Evolutionary conservation across 1,140 invertebrate species (phyloP), one percentile per base, ranked within the genome.

Genomic region (Neuroterus valhalla): DNA sequence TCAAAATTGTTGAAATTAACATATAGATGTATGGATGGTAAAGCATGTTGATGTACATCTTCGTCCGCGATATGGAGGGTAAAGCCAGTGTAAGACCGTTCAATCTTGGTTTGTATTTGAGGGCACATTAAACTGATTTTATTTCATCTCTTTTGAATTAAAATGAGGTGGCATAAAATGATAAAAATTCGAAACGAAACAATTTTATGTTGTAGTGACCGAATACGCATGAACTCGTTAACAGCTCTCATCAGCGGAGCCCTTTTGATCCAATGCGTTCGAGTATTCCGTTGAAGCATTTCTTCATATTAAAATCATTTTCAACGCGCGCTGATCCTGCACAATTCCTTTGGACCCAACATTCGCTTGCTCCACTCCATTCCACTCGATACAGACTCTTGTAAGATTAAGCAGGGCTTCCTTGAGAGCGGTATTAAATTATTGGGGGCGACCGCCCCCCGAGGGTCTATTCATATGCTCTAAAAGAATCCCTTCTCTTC

Each of bases 391-490:
- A 82, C 76, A 81, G 78, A 82, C 75, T 84, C 79, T 81, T 82
- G 78, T 72, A 66, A 79, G 77, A 77, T 72, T 78, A 83, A 76
- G 70, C 83, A 79, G 77, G 73, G 77, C 78, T 77, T 82, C 83
- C 84, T 79, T 82, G 81, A 78, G 80, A 73, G 75, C 78, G 78
- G 83, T 87, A 88, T 87, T 88, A 84, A 86, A 87, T 86, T 87
- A 88, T 86, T 77, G 80, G 73, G 80, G 81, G 80, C 81, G 78
- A 76, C 72, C 78, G 75, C 76, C 69, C 80, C 81, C 78, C 71
- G 84, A 84, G 80, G 81, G 76, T 85, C 74, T 72, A 82, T 82
- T 83, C 84, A 86, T 83, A 82, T 85, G 83, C 86, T 86, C 82
- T 81, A 75, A 62, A 62, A 62, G 55, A 62, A 62, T 62, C 55